A percentile compares a stretch with the other conserved stretches of the same genome.
Evolutionary conservation across 1,140 invertebrate genomes (phyloP).

Genomic region (Druon quercuslanigerum): DNA sequence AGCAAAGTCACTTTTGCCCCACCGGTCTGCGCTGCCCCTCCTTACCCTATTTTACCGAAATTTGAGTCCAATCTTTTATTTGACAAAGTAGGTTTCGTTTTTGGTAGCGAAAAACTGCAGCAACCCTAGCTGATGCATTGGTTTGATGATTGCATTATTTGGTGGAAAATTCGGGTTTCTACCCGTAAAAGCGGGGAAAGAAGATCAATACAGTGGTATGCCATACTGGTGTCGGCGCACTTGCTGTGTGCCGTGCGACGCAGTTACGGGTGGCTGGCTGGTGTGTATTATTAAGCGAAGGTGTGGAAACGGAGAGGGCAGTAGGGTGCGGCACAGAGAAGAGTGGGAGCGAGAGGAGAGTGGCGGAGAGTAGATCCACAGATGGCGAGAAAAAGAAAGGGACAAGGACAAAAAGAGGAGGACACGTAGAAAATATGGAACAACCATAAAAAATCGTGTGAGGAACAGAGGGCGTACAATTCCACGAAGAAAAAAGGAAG

Average conservation of each 20-base stretch:
- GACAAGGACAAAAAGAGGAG: slow-evolving; percentile 36
- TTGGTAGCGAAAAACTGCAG: neutral
- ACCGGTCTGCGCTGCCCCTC: too few relatives aligned
- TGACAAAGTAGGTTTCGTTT: too few relatives aligned
- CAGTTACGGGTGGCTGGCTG: slow-evolving; percentile 61
- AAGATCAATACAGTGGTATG: slow-evolving; percentile 72
- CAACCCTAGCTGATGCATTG: slow-evolving; percentile 55
- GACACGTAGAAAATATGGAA: slow-evolving; percentile 34
- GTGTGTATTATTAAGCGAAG: slow-evolving; percentile 71
- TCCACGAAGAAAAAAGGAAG: slow-evolving; percentile 10
- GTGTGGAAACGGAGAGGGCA: slow-evolving; percentile 60
- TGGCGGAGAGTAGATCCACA: slow-evolving; percentile 43
- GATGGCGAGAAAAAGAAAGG: slow-evolving; percentile 49
- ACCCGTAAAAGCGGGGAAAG: slow-evolving; percentile 69
- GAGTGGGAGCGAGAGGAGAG: slow-evolving; percentile 42
- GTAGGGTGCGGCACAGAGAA: slow-evolving; percentile 51
- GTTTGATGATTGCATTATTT: slow-evolving; percentile 67
- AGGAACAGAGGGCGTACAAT: slow-evolving; percentile 27
- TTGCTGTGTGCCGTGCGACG: slow-evolving; percentile 51
- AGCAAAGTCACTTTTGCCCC: too few relatives aligned
- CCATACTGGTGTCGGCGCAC: slow-evolving; percentile 56
- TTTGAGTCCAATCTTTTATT: too few relatives aligned
- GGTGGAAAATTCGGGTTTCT: slow-evolving; percentile 72
- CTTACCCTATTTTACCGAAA: too few relatives aligned
- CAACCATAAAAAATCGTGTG: slow-evolving; percentile 29